Evolutionary conservation across 23 tunicate species (phyloP), one percentile per base, ranked within the genome.

Genomic region (Corella eumyota): DNA sequence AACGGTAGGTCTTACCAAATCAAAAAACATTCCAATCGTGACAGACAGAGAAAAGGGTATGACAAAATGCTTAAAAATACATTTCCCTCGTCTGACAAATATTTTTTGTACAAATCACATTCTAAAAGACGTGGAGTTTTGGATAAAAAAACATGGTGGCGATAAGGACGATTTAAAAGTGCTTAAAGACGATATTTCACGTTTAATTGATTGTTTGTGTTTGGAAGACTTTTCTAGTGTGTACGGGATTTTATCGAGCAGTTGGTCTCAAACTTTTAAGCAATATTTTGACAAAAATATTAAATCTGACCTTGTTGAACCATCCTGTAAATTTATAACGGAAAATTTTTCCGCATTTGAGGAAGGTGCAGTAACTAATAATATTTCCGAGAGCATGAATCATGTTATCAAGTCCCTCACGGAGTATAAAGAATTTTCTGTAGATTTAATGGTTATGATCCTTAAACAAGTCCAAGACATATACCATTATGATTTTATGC

Each of bases 61-160:
- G 29, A 53, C 73, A 20, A 68, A 54, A 29, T 23, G 47, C 23
- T 50, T 68, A 30, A 53, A 38, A 56, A 32, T 21, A 13, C 47
- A 54, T 36, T 69, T 32, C 34, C 65, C 65, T 6, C 29, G 31
- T 22, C 23, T 60, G 32, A 30, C 65, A 2, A 31, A 30, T 60
- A 33, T 60, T 27, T 60, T 29, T 30, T 60, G 65, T 17, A 60
- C 65, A 33, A 60, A 60, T 33, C 65, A 60, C 45, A 60, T 60
- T 22, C 45, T 60, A 4, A 32, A 60, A 31, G 65, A 60, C 45
- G 36, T 60, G 6, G 65, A 60, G 1, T 22, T 22, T n/a, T 60
- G 65, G 65, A 32, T 60, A 1, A 54, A 55, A n/a, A 69, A 69
- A 54, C 32, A 54, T 33, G 21, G 29, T 4, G 33, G 64, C 49